Conservation (phyloP, 2,797 vertebrate species). For the Tokudaia muenninki region DNA sequence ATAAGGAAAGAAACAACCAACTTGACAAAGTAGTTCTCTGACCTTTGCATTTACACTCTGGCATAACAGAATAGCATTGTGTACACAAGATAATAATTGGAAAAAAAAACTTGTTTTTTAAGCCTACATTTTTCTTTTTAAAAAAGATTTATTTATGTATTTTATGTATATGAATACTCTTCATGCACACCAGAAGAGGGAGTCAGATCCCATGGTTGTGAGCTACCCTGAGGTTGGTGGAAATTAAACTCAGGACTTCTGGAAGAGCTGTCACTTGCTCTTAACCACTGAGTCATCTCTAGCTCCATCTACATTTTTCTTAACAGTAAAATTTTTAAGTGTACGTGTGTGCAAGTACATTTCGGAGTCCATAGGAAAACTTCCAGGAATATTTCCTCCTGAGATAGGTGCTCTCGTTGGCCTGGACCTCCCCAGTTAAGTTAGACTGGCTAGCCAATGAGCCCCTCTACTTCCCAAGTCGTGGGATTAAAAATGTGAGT, state of each 20-base stretch:
- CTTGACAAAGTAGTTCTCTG: background rate
- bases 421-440: background rate
- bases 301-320: background rate
- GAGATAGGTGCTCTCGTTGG: too few species aligned
- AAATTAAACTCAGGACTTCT: background rate
- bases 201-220: background rate
- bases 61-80: too few species aligned
- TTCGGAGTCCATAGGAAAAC: background rate
- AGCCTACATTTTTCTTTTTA: background rate
- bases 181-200: background rate
- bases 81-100: background rate
- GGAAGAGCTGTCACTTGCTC: background rate
- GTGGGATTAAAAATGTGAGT: background rate
- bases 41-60: background rate
- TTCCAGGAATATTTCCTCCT: background rate
- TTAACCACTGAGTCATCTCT: background rate
- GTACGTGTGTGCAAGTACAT: background rate
- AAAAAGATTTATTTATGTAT: background rate
- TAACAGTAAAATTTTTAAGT: background rate
- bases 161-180: background rate
- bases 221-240: background rate
- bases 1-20: background rate
- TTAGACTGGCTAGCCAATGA: background rate
- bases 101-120: background rate
- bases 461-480: background rate